Percentiles rank a stretch among this genome's conserved stretches.
Evolutionary conservation across 30 jellyfish, hydroid and myxozoan genomes (phyloP).

Genomic region (Aurelia aurita): DNA sequence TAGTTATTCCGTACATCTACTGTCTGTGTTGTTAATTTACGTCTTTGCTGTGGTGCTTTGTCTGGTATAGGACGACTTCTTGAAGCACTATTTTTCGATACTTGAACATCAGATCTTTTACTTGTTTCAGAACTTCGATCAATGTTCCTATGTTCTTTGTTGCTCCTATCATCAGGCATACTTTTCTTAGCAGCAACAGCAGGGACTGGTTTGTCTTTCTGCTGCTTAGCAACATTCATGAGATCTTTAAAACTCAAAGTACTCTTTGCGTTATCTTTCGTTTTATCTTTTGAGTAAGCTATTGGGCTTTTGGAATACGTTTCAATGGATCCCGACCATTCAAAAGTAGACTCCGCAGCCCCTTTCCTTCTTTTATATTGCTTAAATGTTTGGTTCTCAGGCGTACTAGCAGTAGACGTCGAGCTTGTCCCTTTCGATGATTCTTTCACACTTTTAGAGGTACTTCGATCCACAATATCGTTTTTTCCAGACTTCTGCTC

Average conservation of each 20-base stretch:
- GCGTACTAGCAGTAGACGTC: neutral
- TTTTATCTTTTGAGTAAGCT: neutral
- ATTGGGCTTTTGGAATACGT: neutral
- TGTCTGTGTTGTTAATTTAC: conserved; percentile 35
- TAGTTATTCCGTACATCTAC: conserved; percentile 29
- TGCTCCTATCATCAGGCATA: too few relatives aligned
- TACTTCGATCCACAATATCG: neutral
- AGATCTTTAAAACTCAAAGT: conserved; percentile 80
- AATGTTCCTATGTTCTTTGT: too few relatives aligned
- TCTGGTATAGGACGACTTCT: too few relatives aligned
- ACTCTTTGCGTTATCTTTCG: neutral
- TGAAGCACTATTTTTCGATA: too few relatives aligned
- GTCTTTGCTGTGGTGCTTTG: too few relatives aligned
- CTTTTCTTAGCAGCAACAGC: neutral
- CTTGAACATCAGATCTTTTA: too few relatives aligned
- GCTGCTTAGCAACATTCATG: conserved; percentile 78
- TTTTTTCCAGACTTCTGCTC: neutral
- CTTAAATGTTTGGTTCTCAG: neutral
- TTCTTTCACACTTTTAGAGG: neutral
- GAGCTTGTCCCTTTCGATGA: neutral
- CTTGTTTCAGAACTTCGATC: too few relatives aligned
- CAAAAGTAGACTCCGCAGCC: conserved; percentile 36
- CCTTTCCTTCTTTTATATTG: conserved; percentile 33
- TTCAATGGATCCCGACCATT: conserved; percentile 62
- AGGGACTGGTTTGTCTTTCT: conserved; percentile 56